phyloP scores from a whole-genome alignment of 1,140 invertebrate genomes.

The Sminthurinus signatus region DNA sequence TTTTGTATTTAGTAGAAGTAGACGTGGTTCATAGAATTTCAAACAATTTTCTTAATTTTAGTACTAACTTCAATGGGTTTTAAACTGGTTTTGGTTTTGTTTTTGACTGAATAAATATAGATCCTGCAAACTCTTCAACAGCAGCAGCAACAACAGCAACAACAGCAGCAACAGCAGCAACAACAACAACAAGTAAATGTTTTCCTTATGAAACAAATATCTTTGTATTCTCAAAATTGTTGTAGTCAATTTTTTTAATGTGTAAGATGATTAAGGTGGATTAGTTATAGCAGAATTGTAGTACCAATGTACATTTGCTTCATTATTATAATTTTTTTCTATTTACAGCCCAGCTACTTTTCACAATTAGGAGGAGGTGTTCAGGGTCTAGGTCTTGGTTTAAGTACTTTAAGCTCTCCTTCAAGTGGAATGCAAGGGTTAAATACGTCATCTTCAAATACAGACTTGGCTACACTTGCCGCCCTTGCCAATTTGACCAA shows the following conservation, averaged over 20 bases:
- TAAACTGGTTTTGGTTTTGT: too few relatives aligned
- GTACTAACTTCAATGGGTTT: too few relatives aligned
- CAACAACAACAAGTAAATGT: conserved; percentile 36
- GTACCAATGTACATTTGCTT: too few relatives aligned
- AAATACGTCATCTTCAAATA: conserved; percentile 13
- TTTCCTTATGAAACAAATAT: too few relatives aligned
- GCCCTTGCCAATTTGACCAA: conserved; percentile 39
- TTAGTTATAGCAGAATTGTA: too few relatives aligned
- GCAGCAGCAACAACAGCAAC: conserved; percentile 27
- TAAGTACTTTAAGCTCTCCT: conserved; percentile 25
- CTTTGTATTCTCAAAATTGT: too few relatives aligned
- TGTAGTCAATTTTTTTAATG: too few relatives aligned
- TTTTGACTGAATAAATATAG: not conserved
- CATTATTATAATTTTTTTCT: too few relatives aligned
- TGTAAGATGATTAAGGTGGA: too few relatives aligned
- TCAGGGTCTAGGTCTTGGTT: conserved; percentile 9
- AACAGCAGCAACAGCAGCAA: conserved; percentile 33
- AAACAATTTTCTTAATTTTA: too few relatives aligned
- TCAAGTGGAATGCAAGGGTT: conserved; percentile 18
- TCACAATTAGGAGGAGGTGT: conserved; percentile 31
- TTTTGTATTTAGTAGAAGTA: not conserved
- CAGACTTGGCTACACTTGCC: conserved; percentile 38
- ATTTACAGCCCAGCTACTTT: conserved; percentile 30
- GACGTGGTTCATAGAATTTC: too few relatives aligned
- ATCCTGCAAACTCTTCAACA: conserved; percentile 7